Conservation (phyloP, 1,140 invertebrate species). For the Orchesella cincta region DNA sequence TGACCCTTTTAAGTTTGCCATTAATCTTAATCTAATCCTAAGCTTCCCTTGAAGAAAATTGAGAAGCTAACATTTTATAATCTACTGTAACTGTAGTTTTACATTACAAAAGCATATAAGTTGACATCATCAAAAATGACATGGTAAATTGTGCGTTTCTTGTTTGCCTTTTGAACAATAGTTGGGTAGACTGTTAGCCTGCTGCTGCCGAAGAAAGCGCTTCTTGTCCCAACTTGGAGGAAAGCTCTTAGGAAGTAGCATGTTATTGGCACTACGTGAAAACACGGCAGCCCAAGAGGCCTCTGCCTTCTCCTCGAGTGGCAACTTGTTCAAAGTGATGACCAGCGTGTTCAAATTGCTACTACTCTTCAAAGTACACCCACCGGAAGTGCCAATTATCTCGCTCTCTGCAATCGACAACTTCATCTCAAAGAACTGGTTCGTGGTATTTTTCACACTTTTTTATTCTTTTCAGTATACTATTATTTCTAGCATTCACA, state of each 20-base stretch:
- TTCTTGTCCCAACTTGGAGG: constrained; percentile 70
- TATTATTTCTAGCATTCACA: too few relatives aligned
- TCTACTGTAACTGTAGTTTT: too few relatives aligned
- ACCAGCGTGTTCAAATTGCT: constrained; percentile 74
- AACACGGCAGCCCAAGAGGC: constrained; percentile 70
- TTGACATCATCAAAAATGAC: too few relatives aligned
- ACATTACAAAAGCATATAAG: too few relatives aligned
- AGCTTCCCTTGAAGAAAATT: too few relatives aligned
- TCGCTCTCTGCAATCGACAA: constrained; percentile 72
- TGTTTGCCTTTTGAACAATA: constrained; percentile 54
- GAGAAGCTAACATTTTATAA: too few relatives aligned
- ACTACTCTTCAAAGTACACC: constrained; percentile 77
- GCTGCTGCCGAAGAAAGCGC: constrained; percentile 77
- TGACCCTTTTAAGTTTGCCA: too few relatives aligned
- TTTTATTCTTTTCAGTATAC: too few relatives aligned
- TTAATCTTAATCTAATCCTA: too few relatives aligned
- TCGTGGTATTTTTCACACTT: too few relatives aligned
- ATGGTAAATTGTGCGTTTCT: too few relatives aligned
- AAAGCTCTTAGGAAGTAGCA: constrained; percentile 66
- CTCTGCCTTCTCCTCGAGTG: constrained; percentile 81
- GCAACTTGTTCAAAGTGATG: constrained; percentile 68
- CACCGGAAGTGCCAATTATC: constrained; percentile 70
- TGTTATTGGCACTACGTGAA: constrained; percentile 73
- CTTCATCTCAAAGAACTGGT: constrained; percentile 77
- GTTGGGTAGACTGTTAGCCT: constrained; percentile 71